Evolutionary conservation across 2,113 vertebrate genomes (phyloP), one percentile per base, ranked within the genome.

Genomic region (Eptesicus fuscus): DNA sequence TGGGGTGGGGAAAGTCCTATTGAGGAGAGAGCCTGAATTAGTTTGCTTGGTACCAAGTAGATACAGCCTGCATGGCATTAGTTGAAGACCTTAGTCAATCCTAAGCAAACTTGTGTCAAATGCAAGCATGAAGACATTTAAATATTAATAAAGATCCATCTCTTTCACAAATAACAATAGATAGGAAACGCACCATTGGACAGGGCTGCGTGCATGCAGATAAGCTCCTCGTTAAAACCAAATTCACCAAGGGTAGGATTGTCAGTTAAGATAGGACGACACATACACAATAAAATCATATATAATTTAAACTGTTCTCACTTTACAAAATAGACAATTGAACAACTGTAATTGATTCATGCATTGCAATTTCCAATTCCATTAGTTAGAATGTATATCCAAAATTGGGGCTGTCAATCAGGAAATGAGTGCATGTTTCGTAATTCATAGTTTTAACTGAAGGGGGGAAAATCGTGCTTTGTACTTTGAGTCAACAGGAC

Each of bases 361-460:
- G 61, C 88, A 86, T 77, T 93, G 83, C 90, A 97, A 97, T 98
- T 97, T 97, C 97, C 95, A 93, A 93, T 98, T 93, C 91, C 96
- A 97, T 98, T 98, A 98, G 92, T 93, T 83, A 76, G 94, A 95
- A 95, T 97, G 95, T 95, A 94, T 89, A 97, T 89, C 77, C 73
- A 91, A 93, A 98, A 98, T 97, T 97, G 97, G 92, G 97, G 95
- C 77, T 98, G 98, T 98, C 98, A 98, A 96, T 98, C 98, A 98
- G 32, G 5, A 97, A 97, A 97, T 87, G 82, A 98, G 98, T 96
- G 80, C 47, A 7, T 96, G 90, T 96, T 37, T 88, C 25, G 8
- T 63, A 49, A 96, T 97, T 97, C 84, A 88, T 97, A 95, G 95
- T 96, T 97, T 98, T 96, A 98, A 98, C 95, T 93, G 44, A 65